Base-by-base conservation (phyloP, 2,888 invertebrate genomes). In the Polymixis flavicincta region DNA sequence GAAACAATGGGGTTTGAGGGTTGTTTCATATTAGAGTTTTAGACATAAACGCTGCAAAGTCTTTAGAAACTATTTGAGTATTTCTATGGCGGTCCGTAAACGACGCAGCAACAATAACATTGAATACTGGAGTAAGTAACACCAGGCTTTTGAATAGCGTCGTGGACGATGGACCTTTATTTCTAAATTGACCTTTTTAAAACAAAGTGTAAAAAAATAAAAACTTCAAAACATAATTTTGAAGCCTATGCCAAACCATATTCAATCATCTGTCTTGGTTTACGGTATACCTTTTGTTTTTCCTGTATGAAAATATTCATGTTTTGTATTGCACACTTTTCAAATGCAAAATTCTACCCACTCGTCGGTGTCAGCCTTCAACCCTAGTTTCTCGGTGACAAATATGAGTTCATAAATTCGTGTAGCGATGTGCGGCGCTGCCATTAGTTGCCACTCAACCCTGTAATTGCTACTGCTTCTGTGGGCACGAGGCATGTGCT, bases 391-490 rank as follows among this genome's bases (percentile, higher is more conserved):
- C 28, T 6, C 37, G 22, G 50, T 76, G 78, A 84, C 59, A 70
- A 79, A 85, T 82, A 71, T 42, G 22, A 74, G 69, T 76, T 64
- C 82, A 76, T 76, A 74, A 78, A 70, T 74, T 55, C 19, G 11
- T 71, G 65, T 67, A 74, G 60, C 72, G 37, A 52, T 74, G 72
- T 72, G 28, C 69, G 25, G 55, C 25, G 60, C 63, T n/a, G 54
- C 76, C 76, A 85, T 85, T 85, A 85, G 80, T 77, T 80, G 74
- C 83, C 85, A 80, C 85, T 84, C 83, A 77, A 77, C 76, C 57
- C 71, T 80, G 74, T 82, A 77, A 85, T 77, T 76, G 80, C 75
- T 57, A 54, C 66, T 63, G 70, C 67, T 37, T 70, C 76, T 48
- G 64, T 61, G 57, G 45, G 45, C 42, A 60, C 45, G 65, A 48